These are phyloP conservation scores for Cyphomyrmex costatus DNA, from an alignment of 1,140 invertebrate genomes.

Conservation along the genomic window DNA sequence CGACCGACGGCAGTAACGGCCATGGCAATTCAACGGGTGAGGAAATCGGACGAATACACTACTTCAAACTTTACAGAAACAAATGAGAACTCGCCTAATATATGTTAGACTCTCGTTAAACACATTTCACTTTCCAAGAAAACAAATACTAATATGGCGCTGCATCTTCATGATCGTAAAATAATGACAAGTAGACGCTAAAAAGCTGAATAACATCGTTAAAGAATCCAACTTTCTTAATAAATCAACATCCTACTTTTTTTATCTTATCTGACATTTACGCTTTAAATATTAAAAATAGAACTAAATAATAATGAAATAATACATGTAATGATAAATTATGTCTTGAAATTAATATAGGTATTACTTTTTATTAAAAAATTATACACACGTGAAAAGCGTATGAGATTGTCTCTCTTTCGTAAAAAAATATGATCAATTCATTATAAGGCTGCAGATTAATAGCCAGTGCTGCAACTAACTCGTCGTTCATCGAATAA, in stretches of 20 bases:
- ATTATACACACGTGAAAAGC: background rate
- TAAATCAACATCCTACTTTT: background rate
- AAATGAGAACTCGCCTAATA: background rate
- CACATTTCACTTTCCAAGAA: background rate
- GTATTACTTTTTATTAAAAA: background rate
- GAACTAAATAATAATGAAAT: background rate
- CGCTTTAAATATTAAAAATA: background rate
- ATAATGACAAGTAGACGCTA: background rate
- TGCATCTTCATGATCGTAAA: background rate
- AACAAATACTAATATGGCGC: background rate
- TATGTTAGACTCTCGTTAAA: background rate
- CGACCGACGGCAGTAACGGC: conserved; percentile 52
- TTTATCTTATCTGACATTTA: background rate
- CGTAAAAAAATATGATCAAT: background rate
- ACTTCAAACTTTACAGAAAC: conserved; percentile 2
- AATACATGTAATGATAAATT: background rate
- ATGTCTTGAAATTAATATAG: background rate
- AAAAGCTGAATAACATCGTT: background rate
- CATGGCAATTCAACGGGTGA: conserved; percentile 3
- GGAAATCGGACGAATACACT: background rate
- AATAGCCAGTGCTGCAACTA: conserved; percentile 32
- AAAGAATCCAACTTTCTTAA: background rate
- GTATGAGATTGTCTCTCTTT: conserved; percentile 3
- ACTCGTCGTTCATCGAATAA: conserved; percentile 53
- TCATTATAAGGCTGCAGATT: conserved; percentile 37